Evolutionary conservation across 2,888 invertebrate species (phyloP), one percentile per base, ranked within the genome.

Genomic region (Petrophora chlorosata): DNA sequence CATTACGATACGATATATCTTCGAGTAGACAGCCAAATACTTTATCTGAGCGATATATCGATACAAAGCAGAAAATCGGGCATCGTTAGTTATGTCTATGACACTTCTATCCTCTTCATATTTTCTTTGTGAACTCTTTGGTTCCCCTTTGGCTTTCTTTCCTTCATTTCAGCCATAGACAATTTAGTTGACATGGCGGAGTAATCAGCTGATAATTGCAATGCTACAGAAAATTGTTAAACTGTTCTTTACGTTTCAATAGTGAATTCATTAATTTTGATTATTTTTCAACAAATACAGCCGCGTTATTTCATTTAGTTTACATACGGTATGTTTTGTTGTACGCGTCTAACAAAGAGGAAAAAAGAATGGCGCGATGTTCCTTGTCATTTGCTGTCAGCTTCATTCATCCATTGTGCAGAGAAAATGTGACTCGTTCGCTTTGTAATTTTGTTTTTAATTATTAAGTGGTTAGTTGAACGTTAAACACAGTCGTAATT

Each of bases 171-270:
- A n/a, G n/a, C 58, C 65, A 70, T 61, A 73, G 65, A 72, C 64
- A 73, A 70, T 63, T 56, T 57, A 60, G 62, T 76, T 80, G 82
- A 79, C 84, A 86, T 86, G 87, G 88, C 86, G 85, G 82, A 82
- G 81, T 88, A 85, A 89, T 89, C 88, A 88, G 87, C 87, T 88
- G 88, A 81, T 87, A 83, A 81, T 85, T 83, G 84, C 82, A 79
- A 85, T 87, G 82, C 78, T 78, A 80, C 67, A 68, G 75, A 49
- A 39, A 42, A 32, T 40, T 32, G 26, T 39, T 30, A 49, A 39
- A 9, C 25, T 29, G 49, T 49, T 32, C 33, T 41, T 43, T 35
- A 22, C 17, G 39, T 32, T 39, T 17, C 19, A 3, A 32, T 25
- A 44, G 1, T 14, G 9, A 28, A 23, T 14, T 9, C 8, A 30